A percentile compares a stretch with the other conserved stretches of the same genome.
phyloP scores from a whole-genome alignment of 2,797 vertebrate species.

The Notolepis coatsorum region DNA sequence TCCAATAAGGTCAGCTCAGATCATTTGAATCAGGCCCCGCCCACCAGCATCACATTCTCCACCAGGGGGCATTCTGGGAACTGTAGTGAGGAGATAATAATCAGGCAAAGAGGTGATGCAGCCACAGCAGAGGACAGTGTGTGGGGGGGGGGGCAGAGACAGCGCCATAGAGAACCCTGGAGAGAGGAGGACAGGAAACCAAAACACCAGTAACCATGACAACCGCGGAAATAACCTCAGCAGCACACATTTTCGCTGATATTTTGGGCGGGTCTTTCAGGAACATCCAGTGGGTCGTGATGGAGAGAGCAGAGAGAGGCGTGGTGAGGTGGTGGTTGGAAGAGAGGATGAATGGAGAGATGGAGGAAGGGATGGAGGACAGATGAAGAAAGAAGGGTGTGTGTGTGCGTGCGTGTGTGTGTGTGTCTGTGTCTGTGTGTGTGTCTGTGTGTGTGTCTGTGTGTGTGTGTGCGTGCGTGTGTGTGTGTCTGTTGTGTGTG shows the following conservation, averaged over 20 bases:
- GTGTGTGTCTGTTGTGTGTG: slow-evolving; percentile 60
- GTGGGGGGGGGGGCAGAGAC: background rate
- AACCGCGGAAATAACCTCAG: slow-evolving; percentile 22
- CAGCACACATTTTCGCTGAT: background rate
- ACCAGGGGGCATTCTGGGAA: slow-evolving; percentile 49
- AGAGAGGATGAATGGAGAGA: slow-evolving; percentile 7
- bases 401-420: slow-evolving; percentile 1
- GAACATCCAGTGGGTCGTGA: no score
- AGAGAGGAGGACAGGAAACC: slow-evolving; percentile 9
- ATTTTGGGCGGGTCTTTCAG: no score
- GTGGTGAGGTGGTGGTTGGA: slow-evolving; percentile 20
- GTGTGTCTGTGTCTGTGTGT: background rate
- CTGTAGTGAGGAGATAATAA: slow-evolving; percentile 21
- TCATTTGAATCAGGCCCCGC: slow-evolving; percentile 47
- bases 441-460: slow-evolving; percentile 2
- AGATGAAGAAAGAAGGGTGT: background rate
- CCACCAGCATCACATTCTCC: slow-evolving; percentile 5
- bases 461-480: slow-evolving; percentile 56
- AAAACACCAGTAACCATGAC: slow-evolving; percentile 24
- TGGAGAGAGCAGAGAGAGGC: slow-evolving; percentile 27
- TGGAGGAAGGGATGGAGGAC: background rate
- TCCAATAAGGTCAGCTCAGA: background rate
- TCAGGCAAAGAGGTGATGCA: slow-evolving; percentile 43
- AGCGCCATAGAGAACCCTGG: slow-evolving; percentile 28
- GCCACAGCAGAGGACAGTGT: slow-evolving; percentile 29